Evolutionary conservation across 2,797 vertebrate genomes (phyloP).

Genomic region (Lutjanus campechanus): DNA sequence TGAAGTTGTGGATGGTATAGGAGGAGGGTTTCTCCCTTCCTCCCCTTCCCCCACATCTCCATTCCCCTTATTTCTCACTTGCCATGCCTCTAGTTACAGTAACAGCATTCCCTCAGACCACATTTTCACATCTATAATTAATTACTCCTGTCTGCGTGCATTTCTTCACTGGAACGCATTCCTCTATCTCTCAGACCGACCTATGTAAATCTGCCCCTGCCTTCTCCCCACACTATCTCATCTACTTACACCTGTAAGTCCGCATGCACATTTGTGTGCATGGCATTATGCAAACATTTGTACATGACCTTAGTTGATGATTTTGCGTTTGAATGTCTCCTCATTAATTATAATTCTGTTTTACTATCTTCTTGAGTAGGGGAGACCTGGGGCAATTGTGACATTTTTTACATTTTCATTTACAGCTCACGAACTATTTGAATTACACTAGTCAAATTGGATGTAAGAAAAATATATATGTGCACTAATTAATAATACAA

Average conservation of each 20-base stretch:
- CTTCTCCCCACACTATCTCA: conserved; percentile 38
- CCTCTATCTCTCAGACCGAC: conserved; percentile 63
- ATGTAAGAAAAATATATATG: no score
- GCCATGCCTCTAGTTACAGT: conserved; percentile 80
- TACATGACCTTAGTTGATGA: conserved; percentile 33
- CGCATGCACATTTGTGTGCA: conserved; percentile 18
- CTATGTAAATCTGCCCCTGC: conserved; percentile 51
- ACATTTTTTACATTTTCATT: no score
- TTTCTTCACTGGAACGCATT: conserved; percentile 74
- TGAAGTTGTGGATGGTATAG: conserved; percentile 73
- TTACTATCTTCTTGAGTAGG: background rate
- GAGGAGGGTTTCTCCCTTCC: conserved; percentile 27
- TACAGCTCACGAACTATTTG: no score
- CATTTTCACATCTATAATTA: conserved; percentile 86
- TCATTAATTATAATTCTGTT: conserved; percentile 24
- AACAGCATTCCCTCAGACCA: conserved; percentile 79
- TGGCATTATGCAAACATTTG: conserved; percentile 44
- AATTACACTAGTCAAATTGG: no score
- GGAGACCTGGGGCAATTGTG: no score
- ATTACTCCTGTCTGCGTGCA: conserved; percentile 81
- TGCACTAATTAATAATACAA: no score
- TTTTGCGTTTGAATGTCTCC: conserved; percentile 48
- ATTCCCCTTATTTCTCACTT: conserved; percentile 57
- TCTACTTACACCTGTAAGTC: conserved; percentile 58
- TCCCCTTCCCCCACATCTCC: conserved; percentile 40